Conservation (phyloP, 2,113 vertebrate species). For the Brachyistius frenatus region DNA sequence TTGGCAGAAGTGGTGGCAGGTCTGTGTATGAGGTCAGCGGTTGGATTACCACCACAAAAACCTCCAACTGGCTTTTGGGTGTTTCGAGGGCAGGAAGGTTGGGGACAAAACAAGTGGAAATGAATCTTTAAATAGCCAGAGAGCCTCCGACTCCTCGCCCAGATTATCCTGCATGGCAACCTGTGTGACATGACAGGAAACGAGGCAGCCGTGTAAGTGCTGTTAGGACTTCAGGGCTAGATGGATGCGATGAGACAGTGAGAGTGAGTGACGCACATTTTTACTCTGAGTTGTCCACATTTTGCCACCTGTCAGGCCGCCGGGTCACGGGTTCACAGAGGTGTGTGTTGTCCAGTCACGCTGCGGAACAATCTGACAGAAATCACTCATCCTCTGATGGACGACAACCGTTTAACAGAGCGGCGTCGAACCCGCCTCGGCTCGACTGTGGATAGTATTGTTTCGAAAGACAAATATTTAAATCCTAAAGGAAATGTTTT, state of each 20-base stretch:
- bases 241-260: conserved; percentile 67
- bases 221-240: conserved; percentile 8
- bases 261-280: conserved; percentile 62
- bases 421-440: no score
- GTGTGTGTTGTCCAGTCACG: conserved; percentile 8
- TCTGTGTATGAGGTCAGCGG: conserved; percentile 47
- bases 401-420: not conserved
- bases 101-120: conserved; percentile 2
- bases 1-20: conserved; percentile 30
- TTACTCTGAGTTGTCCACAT: conserved; percentile 48
- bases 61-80: conserved; percentile 18
- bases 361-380: conserved; percentile 27
- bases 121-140: not conserved
- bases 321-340: conserved; percentile 52
- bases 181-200: not conserved
- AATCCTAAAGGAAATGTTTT: conserved; percentile 44
- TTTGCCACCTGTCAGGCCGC: conserved; percentile 69
- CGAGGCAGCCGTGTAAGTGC: not conserved
- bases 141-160: not conserved
- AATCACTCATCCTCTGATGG: conserved; percentile 31
- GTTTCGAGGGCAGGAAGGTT: not conserved
- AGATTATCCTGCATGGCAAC: not conserved
- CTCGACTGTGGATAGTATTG: not conserved
- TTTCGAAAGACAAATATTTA: not conserved
- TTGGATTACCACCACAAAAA: conserved; percentile 54